phyloP scores from a whole-genome alignment of 2,113 vertebrate genomes.

The Chroicocephalus ridibundus region DNA sequence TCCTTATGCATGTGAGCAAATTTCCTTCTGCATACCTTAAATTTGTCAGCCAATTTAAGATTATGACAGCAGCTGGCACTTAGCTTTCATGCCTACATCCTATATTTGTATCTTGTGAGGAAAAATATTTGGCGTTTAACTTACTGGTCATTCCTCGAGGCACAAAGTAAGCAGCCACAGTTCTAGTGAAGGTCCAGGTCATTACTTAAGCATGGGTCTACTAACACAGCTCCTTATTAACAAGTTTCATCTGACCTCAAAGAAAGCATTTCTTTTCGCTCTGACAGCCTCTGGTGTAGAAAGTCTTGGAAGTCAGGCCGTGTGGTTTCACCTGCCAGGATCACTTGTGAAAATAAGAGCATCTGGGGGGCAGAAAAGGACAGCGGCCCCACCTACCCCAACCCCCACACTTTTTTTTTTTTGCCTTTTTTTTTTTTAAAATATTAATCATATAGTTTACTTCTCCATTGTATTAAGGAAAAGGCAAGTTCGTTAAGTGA shows the following conservation, averaged over 20 bases:
- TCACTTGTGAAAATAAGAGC: neutral
- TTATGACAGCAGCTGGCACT: neutral
- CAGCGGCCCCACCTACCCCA: no score
- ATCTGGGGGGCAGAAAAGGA: fast-evolving
- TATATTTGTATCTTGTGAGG: neutral
- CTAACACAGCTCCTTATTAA: neutral
- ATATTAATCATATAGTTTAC: neutral
- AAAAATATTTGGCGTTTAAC: neutral
- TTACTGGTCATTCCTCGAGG: neutral
- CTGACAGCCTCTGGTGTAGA: neutral
- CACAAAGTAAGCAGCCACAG: neutral
- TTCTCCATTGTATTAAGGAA: neutral
- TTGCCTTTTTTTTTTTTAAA: neutral
- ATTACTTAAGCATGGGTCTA: no score
- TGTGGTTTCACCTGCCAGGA: neutral
- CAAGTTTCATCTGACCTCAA: neutral
- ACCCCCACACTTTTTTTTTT: neutral
- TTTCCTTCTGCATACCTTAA: neutral
- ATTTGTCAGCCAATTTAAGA: neutral
- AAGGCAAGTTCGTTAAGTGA: neutral
- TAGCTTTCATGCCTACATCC: neutral
- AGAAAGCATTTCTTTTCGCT: neutral
- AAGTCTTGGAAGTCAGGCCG: neutral
- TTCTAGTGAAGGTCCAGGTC: neutral
- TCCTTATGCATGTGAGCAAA: neutral